Percentiles rank a stretch among this genome's conserved stretches.
These are phyloP conservation scores for Mirza zaza DNA, from an alignment of 2,113 vertebrate species.

Conservation along the genomic window DNA sequence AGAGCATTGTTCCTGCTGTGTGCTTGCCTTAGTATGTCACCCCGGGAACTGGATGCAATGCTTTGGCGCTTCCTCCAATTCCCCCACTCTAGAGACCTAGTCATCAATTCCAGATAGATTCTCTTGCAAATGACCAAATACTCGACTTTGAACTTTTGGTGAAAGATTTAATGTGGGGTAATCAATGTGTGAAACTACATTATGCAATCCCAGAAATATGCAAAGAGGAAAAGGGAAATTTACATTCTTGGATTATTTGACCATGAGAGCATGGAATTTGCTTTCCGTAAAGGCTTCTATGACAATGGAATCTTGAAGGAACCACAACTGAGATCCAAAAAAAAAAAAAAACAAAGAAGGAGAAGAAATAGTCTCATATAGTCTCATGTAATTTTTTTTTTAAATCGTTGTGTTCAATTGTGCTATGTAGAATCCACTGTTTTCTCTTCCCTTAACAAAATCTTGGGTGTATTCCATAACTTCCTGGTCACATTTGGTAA, in stretches of 20 bases:
- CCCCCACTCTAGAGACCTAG: conserved; percentile 5
- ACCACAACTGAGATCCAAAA: conserved; percentile 8
- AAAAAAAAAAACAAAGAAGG: conserved; percentile 22
- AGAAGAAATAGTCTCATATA: conserved; percentile 45
- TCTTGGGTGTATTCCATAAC: conserved; percentile 79
- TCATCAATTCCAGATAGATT: conserved; percentile 39
- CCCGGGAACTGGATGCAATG: neutral
- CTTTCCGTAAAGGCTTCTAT: conserved; percentile 39
- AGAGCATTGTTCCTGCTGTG: neutral
- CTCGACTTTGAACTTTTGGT: conserved; percentile 67
- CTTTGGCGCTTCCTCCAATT: conserved; percentile 7
- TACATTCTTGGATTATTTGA: conserved; percentile 64
- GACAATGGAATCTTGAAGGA: conserved; percentile 57
- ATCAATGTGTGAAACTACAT: conserved; percentile 45
- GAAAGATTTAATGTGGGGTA: conserved; percentile 61
- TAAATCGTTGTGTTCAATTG: conserved; percentile 54
- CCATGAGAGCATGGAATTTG: conserved; percentile 42
- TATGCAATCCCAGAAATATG: conserved; percentile 63
- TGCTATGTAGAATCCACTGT: conserved; percentile 70
- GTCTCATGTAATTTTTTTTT: conserved; percentile 1
- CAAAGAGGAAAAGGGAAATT: conserved; percentile 58
- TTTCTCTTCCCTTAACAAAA: conserved; percentile 75
- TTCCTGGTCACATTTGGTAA: conserved; percentile 80
- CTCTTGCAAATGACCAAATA: conserved; percentile 63
- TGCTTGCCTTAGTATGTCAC: neutral